Percentiles rank a stretch among this genome's conserved stretches.
Conservation (phyloP, 2,797 vertebrate genomes). For the Cheirogaleus major region DNA sequence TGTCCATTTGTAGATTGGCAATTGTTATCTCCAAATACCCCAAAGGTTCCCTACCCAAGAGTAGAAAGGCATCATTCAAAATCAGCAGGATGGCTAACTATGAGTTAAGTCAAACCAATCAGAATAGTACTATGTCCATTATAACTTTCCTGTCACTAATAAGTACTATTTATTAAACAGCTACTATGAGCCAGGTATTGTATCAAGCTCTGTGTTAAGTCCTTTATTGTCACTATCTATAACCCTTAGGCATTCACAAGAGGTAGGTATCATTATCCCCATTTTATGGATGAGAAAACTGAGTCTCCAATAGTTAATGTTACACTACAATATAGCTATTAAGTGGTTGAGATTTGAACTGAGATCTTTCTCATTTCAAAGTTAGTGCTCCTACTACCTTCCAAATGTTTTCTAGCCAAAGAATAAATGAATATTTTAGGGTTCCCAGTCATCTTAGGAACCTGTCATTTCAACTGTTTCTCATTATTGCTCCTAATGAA, state of each 20-base stretch:
- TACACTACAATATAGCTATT: neutral
- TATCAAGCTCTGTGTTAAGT: neutral
- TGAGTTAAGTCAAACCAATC: neutral
- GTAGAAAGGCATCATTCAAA: conserved; percentile 10
- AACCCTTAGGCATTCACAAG: neutral
- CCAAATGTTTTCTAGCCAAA: conserved; percentile 20
- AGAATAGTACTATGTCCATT: neutral
- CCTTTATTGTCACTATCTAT: neutral
- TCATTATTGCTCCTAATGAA: conserved; percentile 71
- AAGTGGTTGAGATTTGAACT: neutral
- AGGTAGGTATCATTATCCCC: neutral
- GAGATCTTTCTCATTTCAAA: neutral
- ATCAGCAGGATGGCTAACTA: neutral
- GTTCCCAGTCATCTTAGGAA: conserved; percentile 18
- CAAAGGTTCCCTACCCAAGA: neutral
- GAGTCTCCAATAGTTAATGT: neutral
- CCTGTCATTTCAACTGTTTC: conserved; percentile 60
- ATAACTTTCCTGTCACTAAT: neutral
- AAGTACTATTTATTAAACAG: neutral
- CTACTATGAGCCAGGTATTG: neutral
- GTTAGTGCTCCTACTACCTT: neutral
- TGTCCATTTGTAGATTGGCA: neutral
- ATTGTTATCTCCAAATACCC: neutral
- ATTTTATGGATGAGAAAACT: conserved; percentile 36
- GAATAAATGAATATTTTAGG: conserved; percentile 57